Percentiles rank a stretch among this genome's conserved stretches.
Conservation (phyloP, 2,888 invertebrate species). For the Ischnura elegans region DNA sequence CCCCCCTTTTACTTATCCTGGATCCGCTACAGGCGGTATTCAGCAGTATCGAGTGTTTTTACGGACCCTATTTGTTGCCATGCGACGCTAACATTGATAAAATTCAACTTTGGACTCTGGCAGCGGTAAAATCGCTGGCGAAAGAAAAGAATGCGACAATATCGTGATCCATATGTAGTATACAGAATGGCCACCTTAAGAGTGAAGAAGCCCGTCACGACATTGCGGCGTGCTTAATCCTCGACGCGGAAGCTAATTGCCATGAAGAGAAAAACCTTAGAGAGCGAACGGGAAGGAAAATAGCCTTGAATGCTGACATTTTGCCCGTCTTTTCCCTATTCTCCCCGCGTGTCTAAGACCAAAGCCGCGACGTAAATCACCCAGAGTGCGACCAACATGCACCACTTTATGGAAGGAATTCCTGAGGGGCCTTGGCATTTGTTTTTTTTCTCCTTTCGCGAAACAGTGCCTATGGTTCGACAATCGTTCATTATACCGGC, state of each 20-base stretch:
- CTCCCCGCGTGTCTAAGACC: neutral
- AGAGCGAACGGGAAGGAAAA: neutral
- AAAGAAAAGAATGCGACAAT: too few relatives aligned
- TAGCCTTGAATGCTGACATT: conserved; percentile 17
- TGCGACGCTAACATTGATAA: too few relatives aligned
- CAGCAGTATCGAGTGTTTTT: too few relatives aligned
- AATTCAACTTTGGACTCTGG: too few relatives aligned
- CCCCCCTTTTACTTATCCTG: too few relatives aligned
- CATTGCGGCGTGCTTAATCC: neutral
- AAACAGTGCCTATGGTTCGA: neutral
- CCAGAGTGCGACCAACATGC: neutral
- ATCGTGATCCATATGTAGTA: too few relatives aligned
- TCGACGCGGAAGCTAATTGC: conserved; percentile 26
- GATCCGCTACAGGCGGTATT: too few relatives aligned
- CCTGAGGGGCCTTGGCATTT: neutral
- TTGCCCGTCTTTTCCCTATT: neutral
- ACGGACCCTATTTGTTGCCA: too few relatives aligned
- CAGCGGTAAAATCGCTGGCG: too few relatives aligned
- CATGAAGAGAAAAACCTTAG: neutral
- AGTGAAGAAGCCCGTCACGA: neutral
- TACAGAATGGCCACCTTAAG: neutral
- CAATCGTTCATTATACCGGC: neutral
- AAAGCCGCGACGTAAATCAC: conserved; percentile 24
- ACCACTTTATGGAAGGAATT: conserved; percentile 30
- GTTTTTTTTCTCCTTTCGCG: neutral